These are phyloP conservation scores for Phallusia fumigata DNA, from an alignment of 23 tunicate genomes.

Conservation along the genomic window DNA sequence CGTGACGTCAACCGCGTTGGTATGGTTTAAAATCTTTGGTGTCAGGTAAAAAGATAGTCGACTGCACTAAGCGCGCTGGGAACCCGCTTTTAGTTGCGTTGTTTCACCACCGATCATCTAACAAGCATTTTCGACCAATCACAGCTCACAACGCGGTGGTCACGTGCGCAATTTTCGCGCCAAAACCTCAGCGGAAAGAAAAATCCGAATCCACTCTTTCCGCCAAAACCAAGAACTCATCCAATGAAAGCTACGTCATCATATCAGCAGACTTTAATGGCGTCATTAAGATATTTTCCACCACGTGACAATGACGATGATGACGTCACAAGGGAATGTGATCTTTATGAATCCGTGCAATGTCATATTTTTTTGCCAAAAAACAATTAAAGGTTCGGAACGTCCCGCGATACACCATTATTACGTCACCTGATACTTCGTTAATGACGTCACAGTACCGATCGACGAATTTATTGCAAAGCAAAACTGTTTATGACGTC, in stretches of 20 bases:
- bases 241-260: constrained; percentile 38
- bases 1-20: too few relatives aligned
- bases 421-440: too few relatives aligned
- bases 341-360: background rate
- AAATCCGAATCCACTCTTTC: constrained; percentile 21
- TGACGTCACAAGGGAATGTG: background rate
- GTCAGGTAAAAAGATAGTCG: background rate
- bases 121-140: background rate
- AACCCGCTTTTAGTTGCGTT: too few relatives aligned
- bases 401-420: too few relatives aligned
- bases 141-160: constrained; percentile 87
- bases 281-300: constrained; percentile 62
- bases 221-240: constrained; percentile 20
- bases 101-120: too few relatives aligned
- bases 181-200: constrained; percentile 66
- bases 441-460: too few relatives aligned
- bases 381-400: too few relatives aligned
- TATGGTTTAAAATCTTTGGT: too few relatives aligned
- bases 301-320: background rate
- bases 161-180: constrained; percentile 95
- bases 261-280: constrained; percentile 90
- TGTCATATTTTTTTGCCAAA: background rate
- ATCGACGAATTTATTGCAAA: background rate
- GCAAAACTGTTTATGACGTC: background rate
- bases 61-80: background rate